Base-by-base conservation (phyloP, 2,113 vertebrate species). In the Melanerpes formicivorus region DNA sequence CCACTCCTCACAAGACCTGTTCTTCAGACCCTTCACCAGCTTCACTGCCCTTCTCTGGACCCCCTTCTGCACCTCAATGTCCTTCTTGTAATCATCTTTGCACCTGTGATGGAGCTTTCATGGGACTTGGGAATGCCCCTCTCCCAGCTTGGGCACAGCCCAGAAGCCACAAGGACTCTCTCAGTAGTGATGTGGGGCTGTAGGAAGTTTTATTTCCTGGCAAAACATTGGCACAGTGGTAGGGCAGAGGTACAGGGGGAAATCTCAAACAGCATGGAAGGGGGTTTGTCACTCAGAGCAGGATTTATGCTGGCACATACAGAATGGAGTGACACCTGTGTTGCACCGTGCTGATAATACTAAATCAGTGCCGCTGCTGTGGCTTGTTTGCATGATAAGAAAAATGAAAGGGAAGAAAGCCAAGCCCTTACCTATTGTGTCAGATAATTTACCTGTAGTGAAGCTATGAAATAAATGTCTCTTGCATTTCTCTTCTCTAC, bases 201-300 rank as follows among this genome's bases (percentile, higher is more conserved):
- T 14, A 19, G 40, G n/a, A 42, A 18, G 10, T 14, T 19, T n/a
- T 50, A 50, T 44, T 48, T 50, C 26, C 13, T 37, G 29, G n/a
- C 9, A 25, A n/a, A 78, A 64, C 14, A 10, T 40, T 18, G 73
- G 18, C 3, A 3, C 27, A 18, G 7, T 1, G 56, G n/a, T 0
- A 23, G 14, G 7, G 2, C 30, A 79, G 65, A 86, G 23, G 10
- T 69, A 73, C 11, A 5, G 50, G 15, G 19, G 30, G 21, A 32
- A 22, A 22, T 14, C 30, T 62, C 15, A 34, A 5, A 14, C 18
- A 0, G 0, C 30, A 0, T 6, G 40, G 52, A 7, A 66, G 40
- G 14, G 55, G 5, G 3, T 11, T 65, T 63, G 69, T 79, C 15
- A 17, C 55, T 56, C 55, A 80, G 58, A 10, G 11, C 17, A 44